Evolutionary conservation across 2,797 vertebrate genomes (phyloP), one percentile per base, ranked within the genome.

Genomic region (Diglossa cyanea): DNA sequence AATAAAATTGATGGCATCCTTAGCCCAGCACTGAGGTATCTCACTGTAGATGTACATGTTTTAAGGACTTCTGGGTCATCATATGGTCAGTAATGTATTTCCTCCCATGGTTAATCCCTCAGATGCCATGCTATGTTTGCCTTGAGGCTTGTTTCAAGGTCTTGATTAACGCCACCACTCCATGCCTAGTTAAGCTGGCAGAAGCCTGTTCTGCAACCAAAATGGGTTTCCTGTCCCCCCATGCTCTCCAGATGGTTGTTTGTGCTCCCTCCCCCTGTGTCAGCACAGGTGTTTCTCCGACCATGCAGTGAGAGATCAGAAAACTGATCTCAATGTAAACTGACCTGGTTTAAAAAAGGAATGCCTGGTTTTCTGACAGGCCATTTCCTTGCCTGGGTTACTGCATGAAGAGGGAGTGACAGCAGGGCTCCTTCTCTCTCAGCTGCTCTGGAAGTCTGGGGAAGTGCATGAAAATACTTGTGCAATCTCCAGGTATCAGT

Each of bases 121-220:
- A 57, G 75, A 94, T 87, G 79, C 86, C 66, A 70, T 17, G 51
- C 70, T 79, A 54, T 12, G 55, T 62, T 86, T 95, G 94, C 95
- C 96, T 71, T 48, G 40, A 86, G 94, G 91, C 95, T 92, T 30
- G 9, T 95, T 91, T 91, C 91, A 90, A 94, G 95, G 88, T 88
- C 91, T 94, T 94, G 95, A 96, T 96, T 95, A 95, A 95, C 5
- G 33, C 75, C 96, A 95, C 85, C 13, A 6, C 88, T 95, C 94
- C 91, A 95, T 91, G 96, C 91, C 94, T 96, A 95, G 95, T 96
- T 96, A 94, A 93, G 93, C 95, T 96, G 96, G 95, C 94, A 95
- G 82, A 90, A 90, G 88, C 76, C 85, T 40, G 82, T 74, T 94
- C 73, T 91, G 79, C 92, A 72, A 88, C 91, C 76, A 61, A 91